Percentiles rank a stretch among this genome's conserved stretches.
Conservation (phyloP, 64 coral and sea anemone genomes). For the Pocillopora verrucosa region DNA sequence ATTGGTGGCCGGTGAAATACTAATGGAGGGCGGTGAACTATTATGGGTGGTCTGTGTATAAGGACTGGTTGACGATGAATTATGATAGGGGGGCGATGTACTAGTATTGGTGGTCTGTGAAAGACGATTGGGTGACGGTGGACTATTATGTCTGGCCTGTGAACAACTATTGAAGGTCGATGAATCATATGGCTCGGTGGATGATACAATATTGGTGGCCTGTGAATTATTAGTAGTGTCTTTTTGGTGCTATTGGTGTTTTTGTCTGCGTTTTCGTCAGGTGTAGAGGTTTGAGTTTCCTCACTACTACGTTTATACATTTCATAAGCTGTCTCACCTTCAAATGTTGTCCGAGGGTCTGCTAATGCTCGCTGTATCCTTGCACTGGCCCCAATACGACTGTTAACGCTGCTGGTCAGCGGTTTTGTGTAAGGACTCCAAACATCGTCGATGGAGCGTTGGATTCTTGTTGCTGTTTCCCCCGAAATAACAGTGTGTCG, state of each 20-base stretch:
- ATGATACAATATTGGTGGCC: slow-evolving; percentile 88
- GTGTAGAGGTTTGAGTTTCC: slow-evolving; percentile 16
- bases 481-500: background rate
- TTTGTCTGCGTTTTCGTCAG: slow-evolving; percentile 47
- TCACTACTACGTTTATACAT: slow-evolving; percentile 58
- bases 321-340: slow-evolving; percentile 53
- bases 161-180: slow-evolving; percentile 81
- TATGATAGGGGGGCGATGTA: slow-evolving; percentile 95
- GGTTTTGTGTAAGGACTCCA: background rate
- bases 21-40: slow-evolving; percentile 87
- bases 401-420: background rate
- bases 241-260: slow-evolving; percentile 72
- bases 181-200: slow-evolving; percentile 93
- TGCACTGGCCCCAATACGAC: slow-evolving; percentile 9
- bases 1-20: slow-evolving; percentile 88
- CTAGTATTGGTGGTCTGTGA: slow-evolving; percentile 85
- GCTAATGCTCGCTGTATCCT: slow-evolving; percentile 48
- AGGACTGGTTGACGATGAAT: slow-evolving; percentile 91
- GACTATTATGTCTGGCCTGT: slow-evolving; percentile 90
- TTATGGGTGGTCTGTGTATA: slow-evolving; percentile 82
- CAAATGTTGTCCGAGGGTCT: slow-evolving; percentile 21
- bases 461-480: background rate
- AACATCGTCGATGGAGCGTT: background rate
- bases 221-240: slow-evolving; percentile 73
- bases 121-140: slow-evolving; percentile 90